A percentile compares a stretch with the other conserved stretches of the same genome.
These are phyloP conservation scores for Gymnoscelis rufifasciata DNA, from an alignment of 2,888 invertebrate genomes.

Conservation along the genomic window DNA sequence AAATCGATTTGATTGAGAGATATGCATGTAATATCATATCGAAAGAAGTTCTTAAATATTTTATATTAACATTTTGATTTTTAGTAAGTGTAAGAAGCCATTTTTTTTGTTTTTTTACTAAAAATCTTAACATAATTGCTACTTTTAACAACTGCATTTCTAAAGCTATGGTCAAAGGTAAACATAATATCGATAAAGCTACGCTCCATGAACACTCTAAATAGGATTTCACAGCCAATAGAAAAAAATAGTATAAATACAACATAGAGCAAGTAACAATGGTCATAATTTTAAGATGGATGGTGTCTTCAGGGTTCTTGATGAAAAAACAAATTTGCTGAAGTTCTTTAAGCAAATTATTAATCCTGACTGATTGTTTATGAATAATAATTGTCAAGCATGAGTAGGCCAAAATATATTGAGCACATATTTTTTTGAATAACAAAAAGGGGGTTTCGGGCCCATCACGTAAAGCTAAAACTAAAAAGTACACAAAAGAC, in stretches of 20 bases:
- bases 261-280: background rate
- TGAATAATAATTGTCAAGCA: background rate
- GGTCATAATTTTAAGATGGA: background rate
- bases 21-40: background rate
- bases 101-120: background rate
- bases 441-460: too few relatives aligned
- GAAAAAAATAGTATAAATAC: background rate
- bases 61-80: background rate
- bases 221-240: background rate
- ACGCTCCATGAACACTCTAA: slow-evolving; percentile 1
- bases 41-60: background rate
- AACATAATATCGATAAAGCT: background rate
- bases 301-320: background rate
- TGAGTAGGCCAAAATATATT: background rate
- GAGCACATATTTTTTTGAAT: too few relatives aligned
- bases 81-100: background rate
- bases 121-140: background rate
- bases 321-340: background rate
- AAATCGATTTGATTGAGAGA: background rate
- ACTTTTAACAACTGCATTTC: background rate
- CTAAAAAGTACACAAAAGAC: background rate
- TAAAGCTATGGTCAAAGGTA: background rate
- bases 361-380: background rate
- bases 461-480: background rate
- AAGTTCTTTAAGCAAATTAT: background rate